Conservation (phyloP, 2,113 vertebrate species). For the Pomatorhinus ruficollis region DNA sequence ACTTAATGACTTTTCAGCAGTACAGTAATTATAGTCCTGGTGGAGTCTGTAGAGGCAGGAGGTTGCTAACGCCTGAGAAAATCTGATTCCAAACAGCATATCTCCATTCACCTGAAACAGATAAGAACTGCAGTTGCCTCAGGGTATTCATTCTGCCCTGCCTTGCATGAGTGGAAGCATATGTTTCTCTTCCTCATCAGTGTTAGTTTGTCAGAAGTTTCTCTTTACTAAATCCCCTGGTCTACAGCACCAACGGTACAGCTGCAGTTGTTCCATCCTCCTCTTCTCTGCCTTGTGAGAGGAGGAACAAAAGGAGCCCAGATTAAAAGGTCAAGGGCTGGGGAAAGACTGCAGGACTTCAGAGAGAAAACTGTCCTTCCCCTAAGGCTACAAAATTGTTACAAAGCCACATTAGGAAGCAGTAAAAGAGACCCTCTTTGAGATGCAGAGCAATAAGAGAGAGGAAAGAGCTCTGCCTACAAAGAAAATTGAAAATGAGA, state of each 20-base stretch:
- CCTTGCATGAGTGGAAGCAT: not conserved
- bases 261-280: not conserved
- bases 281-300: not conserved
- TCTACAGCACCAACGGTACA: not conserved
- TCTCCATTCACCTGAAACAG: conserved; percentile 23
- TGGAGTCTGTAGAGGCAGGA: not conserved
- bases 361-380: not conserved
- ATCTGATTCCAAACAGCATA: not conserved
- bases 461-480: not conserved
- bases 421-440: not conserved
- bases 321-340: not conserved
- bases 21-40: conserved; percentile 1
- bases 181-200: not conserved
- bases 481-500: not conserved
- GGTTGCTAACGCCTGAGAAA: conserved; percentile 17
- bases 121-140: not conserved
- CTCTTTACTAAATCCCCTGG: not conserved
- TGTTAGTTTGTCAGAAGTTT: not conserved
- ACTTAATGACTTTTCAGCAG: not conserved
- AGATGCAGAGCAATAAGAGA: not conserved
- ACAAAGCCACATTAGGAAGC: not conserved
- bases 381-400: not conserved
- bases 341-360: not conserved
- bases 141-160: not conserved
- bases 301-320: not conserved